Conservation (phyloP, 2,113 vertebrate genomes). For the Anthoscopus minutus region DNA sequence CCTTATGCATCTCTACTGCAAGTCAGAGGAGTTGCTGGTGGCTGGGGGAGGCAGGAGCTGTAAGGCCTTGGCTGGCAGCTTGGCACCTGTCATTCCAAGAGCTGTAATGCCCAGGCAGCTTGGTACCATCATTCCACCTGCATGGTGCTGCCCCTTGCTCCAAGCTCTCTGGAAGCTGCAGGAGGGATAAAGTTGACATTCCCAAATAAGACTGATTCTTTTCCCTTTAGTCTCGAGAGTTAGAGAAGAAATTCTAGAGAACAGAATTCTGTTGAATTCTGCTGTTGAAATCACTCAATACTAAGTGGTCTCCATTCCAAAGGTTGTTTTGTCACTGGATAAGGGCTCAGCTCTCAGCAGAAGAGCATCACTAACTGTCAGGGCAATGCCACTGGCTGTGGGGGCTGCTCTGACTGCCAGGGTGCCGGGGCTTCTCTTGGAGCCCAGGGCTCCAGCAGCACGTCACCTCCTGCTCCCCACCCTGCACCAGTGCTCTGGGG, state of each 20-base stretch:
- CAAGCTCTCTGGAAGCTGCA: neutral
- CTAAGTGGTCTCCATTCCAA: neutral
- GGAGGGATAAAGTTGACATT: neutral
- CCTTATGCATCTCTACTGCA: slow-evolving; percentile 42
- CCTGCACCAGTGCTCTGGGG: neutral
- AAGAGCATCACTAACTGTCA: neutral
- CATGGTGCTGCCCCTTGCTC: neutral
- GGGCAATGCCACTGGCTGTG: neutral
- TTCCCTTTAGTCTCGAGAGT: neutral
- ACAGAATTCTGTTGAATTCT: no score
- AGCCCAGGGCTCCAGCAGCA: neutral
- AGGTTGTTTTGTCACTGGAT: neutral
- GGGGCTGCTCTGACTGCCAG: neutral
- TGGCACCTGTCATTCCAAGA: neutral
- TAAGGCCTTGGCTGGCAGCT: neutral
- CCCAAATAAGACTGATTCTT: neutral
- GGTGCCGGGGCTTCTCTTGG: neutral
- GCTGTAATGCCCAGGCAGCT: neutral
- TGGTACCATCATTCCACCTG: neutral
- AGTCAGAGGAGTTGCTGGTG: neutral
- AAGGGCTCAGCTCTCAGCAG: neutral
- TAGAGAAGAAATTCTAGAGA: neutral
- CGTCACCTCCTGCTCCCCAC: neutral
- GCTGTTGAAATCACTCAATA: neutral
- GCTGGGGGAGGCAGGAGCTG: neutral